Conservation (phyloP, 2,888 invertebrate genomes). For the Tetranychus truncatus region DNA sequence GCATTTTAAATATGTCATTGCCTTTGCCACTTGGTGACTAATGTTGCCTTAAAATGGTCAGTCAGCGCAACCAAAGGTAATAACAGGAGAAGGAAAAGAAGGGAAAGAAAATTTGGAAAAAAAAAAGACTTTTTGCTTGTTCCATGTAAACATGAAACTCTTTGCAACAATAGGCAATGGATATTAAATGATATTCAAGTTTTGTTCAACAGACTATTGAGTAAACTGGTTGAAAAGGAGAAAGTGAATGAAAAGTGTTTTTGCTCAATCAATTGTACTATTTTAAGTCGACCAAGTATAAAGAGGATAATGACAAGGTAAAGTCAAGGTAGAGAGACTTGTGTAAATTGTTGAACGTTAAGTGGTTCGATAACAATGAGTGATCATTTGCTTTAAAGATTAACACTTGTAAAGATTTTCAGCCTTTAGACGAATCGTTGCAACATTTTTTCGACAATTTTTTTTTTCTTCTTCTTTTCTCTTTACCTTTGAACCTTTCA, state of each 20-base stretch:
- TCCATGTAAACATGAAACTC: too few species aligned
- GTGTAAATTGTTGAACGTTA: not conserved
- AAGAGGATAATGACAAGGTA: not conserved
- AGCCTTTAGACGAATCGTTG: not conserved
- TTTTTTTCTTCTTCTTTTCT: conserved; percentile 1
- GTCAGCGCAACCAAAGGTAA: too few species aligned
- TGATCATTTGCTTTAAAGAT: not conserved
- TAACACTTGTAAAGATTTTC: not conserved
- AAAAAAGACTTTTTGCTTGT: too few species aligned
- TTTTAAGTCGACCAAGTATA: too few species aligned
- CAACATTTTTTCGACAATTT: not conserved
- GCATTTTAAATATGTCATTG: too few species aligned
- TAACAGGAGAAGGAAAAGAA: too few species aligned
- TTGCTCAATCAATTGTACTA: too few species aligned
- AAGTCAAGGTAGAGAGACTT: not conserved
- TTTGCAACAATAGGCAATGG: not conserved
- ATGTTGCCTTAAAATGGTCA: too few species aligned
- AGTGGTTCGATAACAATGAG: not conserved
- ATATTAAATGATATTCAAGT: too few species aligned
- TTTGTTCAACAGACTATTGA: too few species aligned
- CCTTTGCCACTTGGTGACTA: too few species aligned
- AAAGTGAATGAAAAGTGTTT: not conserved
- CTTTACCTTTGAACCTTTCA: not conserved
- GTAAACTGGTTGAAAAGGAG: not conserved
- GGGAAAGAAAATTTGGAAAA: too few species aligned